Evolutionary conservation across 2,113 vertebrate genomes (phyloP), one percentile per base, ranked within the genome.

Genomic region (Psilopsiagon aymara): DNA sequence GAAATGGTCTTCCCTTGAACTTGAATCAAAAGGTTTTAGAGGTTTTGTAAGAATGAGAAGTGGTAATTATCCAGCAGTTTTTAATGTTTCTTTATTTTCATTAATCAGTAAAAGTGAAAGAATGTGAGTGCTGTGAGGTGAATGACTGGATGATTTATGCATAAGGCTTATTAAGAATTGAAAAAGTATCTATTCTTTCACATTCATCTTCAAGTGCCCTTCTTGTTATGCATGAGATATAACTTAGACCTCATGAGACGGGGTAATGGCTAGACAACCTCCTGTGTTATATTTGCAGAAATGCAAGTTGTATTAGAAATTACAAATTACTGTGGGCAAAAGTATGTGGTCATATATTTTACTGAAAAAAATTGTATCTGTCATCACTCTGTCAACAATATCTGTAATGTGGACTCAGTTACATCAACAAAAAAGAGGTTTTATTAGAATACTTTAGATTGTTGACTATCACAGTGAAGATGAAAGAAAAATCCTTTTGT

Each of bases 311-410:
- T 1, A 7, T 55, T 27, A 87, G 43, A 90, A 87, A 53, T 21
- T 59, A 28, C 18, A 90, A 87, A 53, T 21, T 59, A 28, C 18
- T 15, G 6, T 29, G 4, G 19, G 7, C 5, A 71, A 95, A 88
- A 82, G 19, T 46, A 28, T 10, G 10, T 5, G 18, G 17, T 5
- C 6, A 31, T 75, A 7, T 46, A n/a, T 75, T 84, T 66, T 82
- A 21, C 7, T 35, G n/a, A 31, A 75, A 84, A 83, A 19, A 9
- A 8, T 13, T 51, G 6, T 64, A 29, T 57, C 27, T 82, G 7
- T 2, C 1, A 2, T 27, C 27, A 44, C 6, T 63, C 12, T 46
- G n/a, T 3, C 46, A 53, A 19, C 0, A 6, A 33, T 39, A 59
- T 25, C 8, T 6, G 6, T 41, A 4, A 28, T 23, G 16, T 13